These are phyloP conservation scores for Turritopsis dohrnii DNA, from an alignment of 30 jellyfish, hydroid and myxozoan species.

Conservation along the genomic window DNA sequence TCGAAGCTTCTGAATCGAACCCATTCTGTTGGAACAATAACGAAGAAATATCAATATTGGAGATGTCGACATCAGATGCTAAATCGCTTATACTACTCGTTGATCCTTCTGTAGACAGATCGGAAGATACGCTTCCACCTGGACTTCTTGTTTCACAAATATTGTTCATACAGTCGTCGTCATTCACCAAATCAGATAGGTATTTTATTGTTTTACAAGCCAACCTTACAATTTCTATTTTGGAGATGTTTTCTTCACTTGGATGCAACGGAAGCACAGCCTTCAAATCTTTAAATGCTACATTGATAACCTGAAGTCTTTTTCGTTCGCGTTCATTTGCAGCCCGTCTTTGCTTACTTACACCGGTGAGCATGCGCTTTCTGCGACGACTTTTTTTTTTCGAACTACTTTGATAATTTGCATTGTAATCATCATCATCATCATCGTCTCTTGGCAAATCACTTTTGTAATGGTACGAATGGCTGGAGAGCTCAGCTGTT, in stretches of 20 bases:
- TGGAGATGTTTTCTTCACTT: slow-evolving; percentile 77
- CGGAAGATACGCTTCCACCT: slow-evolving; percentile 18
- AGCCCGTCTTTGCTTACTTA: slow-evolving; percentile 86
- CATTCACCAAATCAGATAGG: slow-evolving; percentile 47
- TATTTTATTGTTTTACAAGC: slow-evolving; percentile 63
- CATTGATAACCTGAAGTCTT: slow-evolving; percentile 65
- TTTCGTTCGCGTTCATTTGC: slow-evolving; percentile 87
- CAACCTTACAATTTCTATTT: slow-evolving; percentile 74
- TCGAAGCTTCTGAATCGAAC: not conserved
- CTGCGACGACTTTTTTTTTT: slow-evolving; percentile 59
- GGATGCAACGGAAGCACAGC: slow-evolving; percentile 66
- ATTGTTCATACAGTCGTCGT: slow-evolving; percentile 22
- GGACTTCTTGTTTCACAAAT: slow-evolving; percentile 23
- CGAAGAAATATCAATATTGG: slow-evolving; percentile 12
- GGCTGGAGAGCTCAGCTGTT: slow-evolving; percentile 18
- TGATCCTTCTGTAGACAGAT: slow-evolving; percentile 8
- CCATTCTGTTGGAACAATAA: not conserved
- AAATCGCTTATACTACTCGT: not conserved
- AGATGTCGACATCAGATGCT: not conserved
- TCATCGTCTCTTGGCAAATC: not conserved
- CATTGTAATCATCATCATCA: not conserved
- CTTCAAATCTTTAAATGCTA: slow-evolving; percentile 67
- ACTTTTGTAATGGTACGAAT: slow-evolving; percentile 22
- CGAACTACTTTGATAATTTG: not conserved
- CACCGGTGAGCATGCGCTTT: slow-evolving; percentile 85